A percentile compares a stretch with the other conserved stretches of the same genome.
These are phyloP conservation scores for Sebastes itinus DNA, from an alignment of 2,797 vertebrate genomes.

Conservation along the genomic window DNA sequence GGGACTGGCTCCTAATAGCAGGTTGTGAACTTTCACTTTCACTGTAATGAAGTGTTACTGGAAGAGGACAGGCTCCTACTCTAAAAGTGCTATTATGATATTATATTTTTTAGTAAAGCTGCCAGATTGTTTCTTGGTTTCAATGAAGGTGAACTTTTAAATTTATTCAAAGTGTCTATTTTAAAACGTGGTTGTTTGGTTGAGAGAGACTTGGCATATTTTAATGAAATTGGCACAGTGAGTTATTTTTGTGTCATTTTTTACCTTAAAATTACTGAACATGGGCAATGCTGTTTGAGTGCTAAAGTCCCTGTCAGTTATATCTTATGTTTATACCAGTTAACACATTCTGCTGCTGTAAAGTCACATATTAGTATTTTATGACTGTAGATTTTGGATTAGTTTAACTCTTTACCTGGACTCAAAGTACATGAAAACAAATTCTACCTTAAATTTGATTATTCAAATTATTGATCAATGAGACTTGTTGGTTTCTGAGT, in stretches of 20 bases:
- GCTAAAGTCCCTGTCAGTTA: not conserved
- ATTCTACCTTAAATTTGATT: slow-evolving; percentile 7
- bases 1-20: slow-evolving; percentile 71
- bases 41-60: slow-evolving; percentile 36
- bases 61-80: slow-evolving; percentile 73
- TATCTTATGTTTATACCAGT: slow-evolving; percentile 8
- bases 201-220: slow-evolving; percentile 14
- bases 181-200: slow-evolving; percentile 30
- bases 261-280: slow-evolving; percentile 12
- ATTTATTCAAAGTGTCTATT: slow-evolving; percentile 24
- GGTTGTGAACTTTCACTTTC: slow-evolving; percentile 39
- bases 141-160: slow-evolving; percentile 20
- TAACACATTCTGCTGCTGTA: slow-evolving; percentile 58
- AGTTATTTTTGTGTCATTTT: slow-evolving; percentile 21
- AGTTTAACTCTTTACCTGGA: slow-evolving; percentile 4
- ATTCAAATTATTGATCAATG: not conserved
- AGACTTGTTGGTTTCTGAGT: not conserved
- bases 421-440: slow-evolving; percentile 12
- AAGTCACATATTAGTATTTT: slow-evolving; percentile 22
- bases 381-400: slow-evolving; percentile 25
- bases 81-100: slow-evolving; percentile 34
- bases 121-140: slow-evolving; percentile 32
- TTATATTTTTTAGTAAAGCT: slow-evolving; percentile 49
- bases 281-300: slow-evolving; percentile 13
- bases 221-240: slow-evolving; percentile 13